phyloP scores from a whole-genome alignment of 2,888 invertebrate genomes.

The Timandra comae region DNA sequence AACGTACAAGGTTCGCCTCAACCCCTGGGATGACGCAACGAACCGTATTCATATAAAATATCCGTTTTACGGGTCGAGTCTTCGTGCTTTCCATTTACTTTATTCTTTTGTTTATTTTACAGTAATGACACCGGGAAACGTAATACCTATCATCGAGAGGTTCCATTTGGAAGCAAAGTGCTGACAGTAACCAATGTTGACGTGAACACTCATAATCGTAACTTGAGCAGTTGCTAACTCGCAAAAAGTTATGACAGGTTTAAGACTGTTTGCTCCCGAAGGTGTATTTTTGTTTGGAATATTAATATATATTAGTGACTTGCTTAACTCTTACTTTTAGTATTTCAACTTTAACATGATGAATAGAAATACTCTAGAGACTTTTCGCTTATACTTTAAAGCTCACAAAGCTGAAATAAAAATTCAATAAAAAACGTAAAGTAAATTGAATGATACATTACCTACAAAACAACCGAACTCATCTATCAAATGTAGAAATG shows the following conservation, averaged over 20 bases:
- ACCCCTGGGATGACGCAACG: constrained; percentile 32
- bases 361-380: too few relatives aligned
- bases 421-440: too few relatives aligned
- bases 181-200: background rate
- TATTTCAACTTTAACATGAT: constrained; percentile 3
- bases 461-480: too few relatives aligned
- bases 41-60: constrained; percentile 34
- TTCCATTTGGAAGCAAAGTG: background rate
- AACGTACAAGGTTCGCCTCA: constrained; percentile 23
- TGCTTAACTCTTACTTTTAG: too few relatives aligned
- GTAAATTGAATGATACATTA: too few relatives aligned
- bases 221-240: background rate
- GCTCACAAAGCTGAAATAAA: too few relatives aligned
- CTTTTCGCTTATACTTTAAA: too few relatives aligned
- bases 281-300: background rate
- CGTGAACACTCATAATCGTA: constrained; percentile 1
- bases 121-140: constrained; percentile 5
- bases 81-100: constrained; percentile 23
- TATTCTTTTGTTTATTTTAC: constrained; percentile 20
- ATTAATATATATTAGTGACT: constrained; percentile 8
- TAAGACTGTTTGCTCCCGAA: too few relatives aligned
- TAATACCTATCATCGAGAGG: constrained; percentile 1
- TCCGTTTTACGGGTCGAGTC: constrained; percentile 29
- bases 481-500: constrained; percentile 43
- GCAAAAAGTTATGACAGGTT: constrained; percentile 1